phyloP scores from a whole-genome alignment of 2,888 invertebrate genomes.

The Zonitis immaculata region DNA sequence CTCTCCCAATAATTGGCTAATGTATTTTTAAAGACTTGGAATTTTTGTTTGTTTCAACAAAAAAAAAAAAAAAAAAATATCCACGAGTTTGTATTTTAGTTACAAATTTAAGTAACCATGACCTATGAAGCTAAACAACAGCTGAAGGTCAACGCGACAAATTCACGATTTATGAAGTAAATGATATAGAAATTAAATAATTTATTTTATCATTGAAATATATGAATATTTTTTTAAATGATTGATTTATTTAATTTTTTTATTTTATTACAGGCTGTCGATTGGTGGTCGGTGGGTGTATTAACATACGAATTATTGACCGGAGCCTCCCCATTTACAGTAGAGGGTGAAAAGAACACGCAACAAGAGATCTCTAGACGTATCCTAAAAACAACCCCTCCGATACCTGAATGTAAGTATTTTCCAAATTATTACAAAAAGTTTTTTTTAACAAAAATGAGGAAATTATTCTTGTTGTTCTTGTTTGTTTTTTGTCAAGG shows the following conservation, averaged over 20 bases:
- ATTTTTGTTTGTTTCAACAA: too few species aligned
- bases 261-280: slow-evolving; percentile 71
- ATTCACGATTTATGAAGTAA: background rate
- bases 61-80: too few species aligned
- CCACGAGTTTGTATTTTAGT: background rate
- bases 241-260: slow-evolving; percentile 31
- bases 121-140: slow-evolving; percentile 5
- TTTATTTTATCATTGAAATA: too few species aligned
- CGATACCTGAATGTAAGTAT: slow-evolving; percentile 69
- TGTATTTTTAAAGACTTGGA: too few species aligned
- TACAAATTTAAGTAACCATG: background rate
- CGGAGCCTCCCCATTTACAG: slow-evolving; percentile 96
- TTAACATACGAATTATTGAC: slow-evolving; percentile 93
- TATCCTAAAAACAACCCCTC: slow-evolving; percentile 83
- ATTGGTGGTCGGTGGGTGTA: slow-evolving; percentile 99
- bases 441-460: too few species aligned
- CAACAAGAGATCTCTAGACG: slow-evolving; percentile 92
- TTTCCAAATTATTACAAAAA: too few species aligned
- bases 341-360: slow-evolving; percentile 88
- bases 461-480: too few species aligned
- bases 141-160: background rate
- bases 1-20: too few species aligned
- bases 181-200: background rate
- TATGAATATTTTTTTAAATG: too few species aligned
- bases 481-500: slow-evolving; percentile 2